Conservation (phyloP, 2,888 invertebrate species). For the Cynaeus angustus region DNA sequence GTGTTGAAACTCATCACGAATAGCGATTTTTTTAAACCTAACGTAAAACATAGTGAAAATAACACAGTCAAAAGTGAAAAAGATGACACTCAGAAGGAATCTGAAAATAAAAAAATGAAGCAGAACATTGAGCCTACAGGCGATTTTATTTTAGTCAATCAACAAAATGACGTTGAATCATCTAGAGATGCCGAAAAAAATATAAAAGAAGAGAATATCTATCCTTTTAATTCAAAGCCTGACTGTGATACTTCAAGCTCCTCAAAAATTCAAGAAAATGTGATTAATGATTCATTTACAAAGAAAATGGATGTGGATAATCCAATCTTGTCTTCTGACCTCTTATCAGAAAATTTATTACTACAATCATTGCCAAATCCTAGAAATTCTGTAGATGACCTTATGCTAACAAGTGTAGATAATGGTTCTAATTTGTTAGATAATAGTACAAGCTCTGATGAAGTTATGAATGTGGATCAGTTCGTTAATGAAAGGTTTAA, state of each 20-base stretch:
- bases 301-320: slow-evolving; percentile 30
- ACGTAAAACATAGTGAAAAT: slow-evolving; percentile 23
- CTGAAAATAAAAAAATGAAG: slow-evolving; percentile 15
- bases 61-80: slow-evolving; percentile 6
- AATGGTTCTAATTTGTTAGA: slow-evolving; percentile 65
- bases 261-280: background rate
- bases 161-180: no score
- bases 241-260: background rate
- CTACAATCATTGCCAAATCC: slow-evolving; percentile 59
- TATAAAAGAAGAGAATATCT: background rate
- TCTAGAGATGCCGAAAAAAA: background rate
- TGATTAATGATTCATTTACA: background rate
- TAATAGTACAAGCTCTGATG: slow-evolving; percentile 68
- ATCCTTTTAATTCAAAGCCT: background rate
- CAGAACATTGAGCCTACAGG: background rate
- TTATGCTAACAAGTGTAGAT: slow-evolving; percentile 65
- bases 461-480: slow-evolving; percentile 71
- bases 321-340: slow-evolving; percentile 49
- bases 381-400: slow-evolving; percentile 63
- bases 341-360: slow-evolving; percentile 63
- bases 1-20: slow-evolving; percentile 62
- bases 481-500: slow-evolving; percentile 70
- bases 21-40: slow-evolving; percentile 61
- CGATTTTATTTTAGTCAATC: no score
- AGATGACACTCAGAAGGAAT: slow-evolving; percentile 16